Conservation (phyloP, 2,113 vertebrate genomes). For the Ophiodon elongatus region DNA sequence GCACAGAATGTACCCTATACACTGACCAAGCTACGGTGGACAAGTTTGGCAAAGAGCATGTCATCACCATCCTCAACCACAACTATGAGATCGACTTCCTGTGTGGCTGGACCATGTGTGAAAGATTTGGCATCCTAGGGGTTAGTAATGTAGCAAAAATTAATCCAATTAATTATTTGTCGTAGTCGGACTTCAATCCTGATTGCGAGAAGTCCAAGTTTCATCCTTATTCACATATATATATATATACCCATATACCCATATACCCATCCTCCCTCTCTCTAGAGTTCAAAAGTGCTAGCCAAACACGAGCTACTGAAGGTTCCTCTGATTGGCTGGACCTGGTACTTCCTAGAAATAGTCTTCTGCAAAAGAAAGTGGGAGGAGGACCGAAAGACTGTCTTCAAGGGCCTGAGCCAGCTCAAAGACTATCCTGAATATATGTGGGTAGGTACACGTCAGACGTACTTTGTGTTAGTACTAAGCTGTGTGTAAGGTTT, state of each 20-base stretch:
- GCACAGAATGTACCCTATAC: conserved; percentile 96
- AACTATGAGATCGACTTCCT: conserved; percentile 99
- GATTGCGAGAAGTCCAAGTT: background rate
- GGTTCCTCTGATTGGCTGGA: conserved; percentile 98
- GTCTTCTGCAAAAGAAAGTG: conserved; percentile 98
- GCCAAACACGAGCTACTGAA: conserved; percentile 96
- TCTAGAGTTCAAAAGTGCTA: conserved; percentile 96
- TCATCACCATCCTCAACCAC: conserved; percentile 97
- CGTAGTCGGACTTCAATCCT: background rate
- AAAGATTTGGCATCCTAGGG: conserved; percentile 94
- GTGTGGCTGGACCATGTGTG: conserved; percentile 99
- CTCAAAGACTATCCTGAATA: conserved; percentile 94
- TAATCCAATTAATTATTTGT: background rate
- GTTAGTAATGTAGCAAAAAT: conserved; percentile 80
- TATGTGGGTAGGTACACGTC: conserved; percentile 93
- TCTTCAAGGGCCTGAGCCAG: conserved; percentile 87
- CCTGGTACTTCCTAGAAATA: conserved; percentile 99
- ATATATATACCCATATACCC: too few species aligned
- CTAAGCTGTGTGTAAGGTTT: background rate
- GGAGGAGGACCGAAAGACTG: conserved; percentile 95
- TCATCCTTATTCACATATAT: background rate
- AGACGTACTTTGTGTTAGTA: background rate
- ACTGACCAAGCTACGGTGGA: conserved; percentile 90
- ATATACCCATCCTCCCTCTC: background rate
- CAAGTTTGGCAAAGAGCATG: conserved; percentile 94